phyloP scores from a whole-genome alignment of 2,888 invertebrate species.

The Lochmaea crataegi region DNA sequence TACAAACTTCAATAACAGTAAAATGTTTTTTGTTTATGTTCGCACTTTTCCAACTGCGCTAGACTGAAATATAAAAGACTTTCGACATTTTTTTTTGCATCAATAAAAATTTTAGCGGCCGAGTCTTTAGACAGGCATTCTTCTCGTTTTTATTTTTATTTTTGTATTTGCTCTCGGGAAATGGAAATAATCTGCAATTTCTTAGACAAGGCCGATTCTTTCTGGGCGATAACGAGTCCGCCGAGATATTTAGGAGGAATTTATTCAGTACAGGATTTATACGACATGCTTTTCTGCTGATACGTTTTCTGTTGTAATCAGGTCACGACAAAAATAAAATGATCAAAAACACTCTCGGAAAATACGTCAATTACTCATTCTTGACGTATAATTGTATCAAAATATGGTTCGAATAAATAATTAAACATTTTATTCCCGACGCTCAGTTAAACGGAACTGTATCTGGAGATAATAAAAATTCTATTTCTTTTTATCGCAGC shows the following conservation, averaged over 20 bases:
- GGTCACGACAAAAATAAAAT: no score
- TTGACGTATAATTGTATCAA: no score
- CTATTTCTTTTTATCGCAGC: background rate
- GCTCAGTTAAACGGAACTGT: no score
- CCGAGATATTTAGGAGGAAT: conserved; percentile 15
- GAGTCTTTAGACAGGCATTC: conserved; percentile 12
- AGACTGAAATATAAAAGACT: conserved; percentile 10
- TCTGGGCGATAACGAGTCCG: conserved; percentile 14
- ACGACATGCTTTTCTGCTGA: conserved; percentile 10
- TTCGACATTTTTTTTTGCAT: conserved; percentile 16
- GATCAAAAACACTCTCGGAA: no score
- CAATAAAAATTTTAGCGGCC: conserved; percentile 18
- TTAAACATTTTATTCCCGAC: no score
- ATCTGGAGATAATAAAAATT: background rate
- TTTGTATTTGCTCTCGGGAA: conserved; percentile 13
- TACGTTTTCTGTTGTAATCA: background rate
- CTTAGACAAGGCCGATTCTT: conserved; percentile 14
- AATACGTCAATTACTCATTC: no score
- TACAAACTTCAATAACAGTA: conserved; percentile 5
- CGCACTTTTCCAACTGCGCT: background rate
- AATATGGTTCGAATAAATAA: no score
- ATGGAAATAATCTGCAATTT: conserved; percentile 22
- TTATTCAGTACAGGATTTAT: conserved; percentile 16
- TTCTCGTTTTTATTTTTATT: conserved; percentile 11
- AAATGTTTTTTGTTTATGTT: conserved; percentile 7